These are phyloP conservation scores for Mormyrus iriodes DNA, from an alignment of 2,113 vertebrate species.

Conservation along the genomic window DNA sequence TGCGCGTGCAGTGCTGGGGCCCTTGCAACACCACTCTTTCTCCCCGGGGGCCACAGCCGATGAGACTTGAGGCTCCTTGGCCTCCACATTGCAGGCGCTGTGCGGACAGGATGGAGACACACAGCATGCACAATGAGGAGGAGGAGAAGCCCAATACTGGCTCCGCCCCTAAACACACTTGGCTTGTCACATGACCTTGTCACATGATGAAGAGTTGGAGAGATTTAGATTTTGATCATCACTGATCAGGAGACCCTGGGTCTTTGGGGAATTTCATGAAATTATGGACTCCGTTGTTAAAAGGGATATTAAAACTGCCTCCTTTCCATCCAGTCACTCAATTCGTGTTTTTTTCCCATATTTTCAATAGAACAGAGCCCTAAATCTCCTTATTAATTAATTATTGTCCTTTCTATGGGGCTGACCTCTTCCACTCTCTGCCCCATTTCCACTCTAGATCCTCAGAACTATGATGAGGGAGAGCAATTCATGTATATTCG, in stretches of 20 bases:
- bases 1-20: neutral
- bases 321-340: neutral
- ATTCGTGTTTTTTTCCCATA: neutral
- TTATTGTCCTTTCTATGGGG: neutral
- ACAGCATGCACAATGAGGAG: conserved; percentile 28
- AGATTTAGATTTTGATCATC: neutral
- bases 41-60: neutral
- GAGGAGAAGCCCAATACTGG: neutral
- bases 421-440: neutral
- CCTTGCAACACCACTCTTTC: neutral
- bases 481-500: neutral
- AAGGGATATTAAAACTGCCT: neutral
- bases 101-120: conserved; percentile 14
- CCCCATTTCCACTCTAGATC: neutral
- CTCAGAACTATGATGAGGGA: neutral
- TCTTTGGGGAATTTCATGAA: neutral
- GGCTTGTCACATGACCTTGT: neutral
- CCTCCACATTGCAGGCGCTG: conserved; percentile 29
- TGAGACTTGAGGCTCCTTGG: neutral
- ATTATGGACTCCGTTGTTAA: neutral
- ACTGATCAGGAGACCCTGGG: neutral
- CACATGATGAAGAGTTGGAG: neutral
- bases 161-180: neutral
- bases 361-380: neutral
- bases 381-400: neutral